Conservation (phyloP, 2,888 invertebrate species). For the Coremacera marginata region DNA sequence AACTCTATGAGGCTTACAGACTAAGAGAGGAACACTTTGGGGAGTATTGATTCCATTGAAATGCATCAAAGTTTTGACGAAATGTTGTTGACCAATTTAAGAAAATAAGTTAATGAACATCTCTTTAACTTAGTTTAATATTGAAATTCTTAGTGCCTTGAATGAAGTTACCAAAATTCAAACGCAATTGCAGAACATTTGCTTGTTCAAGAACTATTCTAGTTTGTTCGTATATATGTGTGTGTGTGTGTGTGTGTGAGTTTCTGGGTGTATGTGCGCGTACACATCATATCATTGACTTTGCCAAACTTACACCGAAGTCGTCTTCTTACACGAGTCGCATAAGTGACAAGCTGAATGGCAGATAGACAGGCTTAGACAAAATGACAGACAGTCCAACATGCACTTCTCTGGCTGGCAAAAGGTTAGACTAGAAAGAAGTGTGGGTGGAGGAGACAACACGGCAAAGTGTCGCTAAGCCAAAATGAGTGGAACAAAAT, state of each 20-base stretch:
- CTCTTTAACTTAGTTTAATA: no score
- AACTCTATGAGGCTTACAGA: no score
- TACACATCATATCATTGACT: not conserved
- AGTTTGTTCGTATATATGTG: no score
- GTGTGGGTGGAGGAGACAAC: not conserved
- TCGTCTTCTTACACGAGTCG: conserved; percentile 33
- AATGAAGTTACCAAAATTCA: no score
- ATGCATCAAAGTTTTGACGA: no score
- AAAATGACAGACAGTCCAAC: conserved; percentile 39
- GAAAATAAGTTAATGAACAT: no score
- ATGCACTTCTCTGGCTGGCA: not conserved
- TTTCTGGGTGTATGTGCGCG: not conserved
- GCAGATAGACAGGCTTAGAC: conserved; percentile 50
- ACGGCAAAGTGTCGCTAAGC: not conserved
- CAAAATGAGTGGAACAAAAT: not conserved
- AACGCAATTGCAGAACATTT: not conserved
- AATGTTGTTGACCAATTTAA: no score
- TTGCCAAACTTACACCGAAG: not conserved
- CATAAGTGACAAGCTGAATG: conserved; percentile 50
- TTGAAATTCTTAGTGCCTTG: no score
- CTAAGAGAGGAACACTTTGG: no score
- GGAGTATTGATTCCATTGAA: no score
- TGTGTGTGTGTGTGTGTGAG: not conserved
- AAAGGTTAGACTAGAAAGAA: not conserved
- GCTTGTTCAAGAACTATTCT: not conserved